These are phyloP conservation scores for Eurystomus glaucurus DNA, from an alignment of 2,797 vertebrate genomes.

Conservation along the genomic window DNA sequence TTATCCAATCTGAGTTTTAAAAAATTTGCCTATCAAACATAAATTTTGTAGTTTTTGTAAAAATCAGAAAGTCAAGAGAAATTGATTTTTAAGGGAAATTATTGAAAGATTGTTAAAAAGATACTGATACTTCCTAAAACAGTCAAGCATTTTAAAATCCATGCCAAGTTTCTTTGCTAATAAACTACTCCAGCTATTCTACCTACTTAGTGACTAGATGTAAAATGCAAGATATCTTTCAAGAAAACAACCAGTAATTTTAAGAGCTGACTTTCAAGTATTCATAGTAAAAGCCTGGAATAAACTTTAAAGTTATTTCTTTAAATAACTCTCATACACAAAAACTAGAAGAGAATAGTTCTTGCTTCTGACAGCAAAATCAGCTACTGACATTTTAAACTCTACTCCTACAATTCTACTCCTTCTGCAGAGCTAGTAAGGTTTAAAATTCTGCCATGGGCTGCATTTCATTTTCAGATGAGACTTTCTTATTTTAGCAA, in stretches of 20 bases:
- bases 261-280: neutral
- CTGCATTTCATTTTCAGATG: neutral
- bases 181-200: neutral
- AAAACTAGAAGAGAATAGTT: neutral
- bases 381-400: neutral
- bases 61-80: neutral
- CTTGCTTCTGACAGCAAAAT: conserved; percentile 17
- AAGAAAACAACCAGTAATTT: neutral
- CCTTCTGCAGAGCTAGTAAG: neutral
- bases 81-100: neutral
- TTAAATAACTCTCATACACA: neutral
- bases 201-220: neutral
- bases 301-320: neutral
- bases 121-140: neutral
- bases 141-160: neutral
- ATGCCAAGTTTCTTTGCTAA: neutral
- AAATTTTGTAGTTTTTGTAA: neutral
- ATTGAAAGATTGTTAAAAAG: neutral
- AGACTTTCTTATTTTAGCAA: neutral
- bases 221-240: neutral
- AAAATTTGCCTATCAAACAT: neutral
- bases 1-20: neutral
- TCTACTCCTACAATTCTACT: neutral
- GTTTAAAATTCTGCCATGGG: neutral
- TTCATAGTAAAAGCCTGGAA: neutral